These are phyloP conservation scores for Syngnathoides biaculeatus DNA, from an alignment of 2,113 vertebrate genomes.

Conservation along the genomic window DNA sequence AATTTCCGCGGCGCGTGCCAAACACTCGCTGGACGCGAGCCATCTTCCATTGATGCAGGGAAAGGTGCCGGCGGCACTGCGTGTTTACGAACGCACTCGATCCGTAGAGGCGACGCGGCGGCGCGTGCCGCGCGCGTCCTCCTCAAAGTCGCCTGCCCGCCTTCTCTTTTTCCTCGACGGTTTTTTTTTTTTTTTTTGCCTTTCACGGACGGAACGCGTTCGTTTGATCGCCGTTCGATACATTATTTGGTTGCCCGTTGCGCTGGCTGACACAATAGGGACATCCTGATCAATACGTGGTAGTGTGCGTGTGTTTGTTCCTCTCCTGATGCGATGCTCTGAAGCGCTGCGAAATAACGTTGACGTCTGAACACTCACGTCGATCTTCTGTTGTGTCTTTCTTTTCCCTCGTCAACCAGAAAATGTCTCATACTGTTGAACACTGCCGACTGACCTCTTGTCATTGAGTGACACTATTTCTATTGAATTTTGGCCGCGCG, in stretches of 20 bases:
- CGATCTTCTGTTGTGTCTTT: not conserved
- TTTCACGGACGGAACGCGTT: no score
- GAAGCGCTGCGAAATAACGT: no score
- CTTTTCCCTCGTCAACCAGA: not conserved
- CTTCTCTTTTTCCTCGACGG: not conserved
- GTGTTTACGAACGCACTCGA: no score
- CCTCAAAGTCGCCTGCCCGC: slow-evolving; percentile 7
- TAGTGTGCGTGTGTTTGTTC: not conserved
- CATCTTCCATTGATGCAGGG: slow-evolving; percentile 50
- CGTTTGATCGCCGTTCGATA: slow-evolving; percentile 65
- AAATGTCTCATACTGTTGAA: not conserved
- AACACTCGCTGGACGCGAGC: slow-evolving; percentile 49
- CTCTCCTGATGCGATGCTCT: no score
- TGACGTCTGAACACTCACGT: no score
- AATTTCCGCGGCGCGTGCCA: slow-evolving; percentile 55
- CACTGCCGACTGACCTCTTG: slow-evolving; percentile 28
- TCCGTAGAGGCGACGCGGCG: no score
- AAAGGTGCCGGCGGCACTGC: slow-evolving; percentile 47
- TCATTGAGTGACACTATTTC: slow-evolving; percentile 41
- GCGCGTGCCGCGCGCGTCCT: no score
- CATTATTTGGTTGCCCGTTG: slow-evolving; percentile 50
- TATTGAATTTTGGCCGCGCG: slow-evolving; percentile 49
- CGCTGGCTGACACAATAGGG: slow-evolving; percentile 68
- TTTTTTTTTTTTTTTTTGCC: no score
- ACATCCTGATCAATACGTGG: slow-evolving; percentile 57